Percentiles rank a stretch among this genome's conserved stretches.
Evolutionary conservation across 2,797 vertebrate species (phyloP).

Genomic region (Acipenser oxyrinchus): DNA sequence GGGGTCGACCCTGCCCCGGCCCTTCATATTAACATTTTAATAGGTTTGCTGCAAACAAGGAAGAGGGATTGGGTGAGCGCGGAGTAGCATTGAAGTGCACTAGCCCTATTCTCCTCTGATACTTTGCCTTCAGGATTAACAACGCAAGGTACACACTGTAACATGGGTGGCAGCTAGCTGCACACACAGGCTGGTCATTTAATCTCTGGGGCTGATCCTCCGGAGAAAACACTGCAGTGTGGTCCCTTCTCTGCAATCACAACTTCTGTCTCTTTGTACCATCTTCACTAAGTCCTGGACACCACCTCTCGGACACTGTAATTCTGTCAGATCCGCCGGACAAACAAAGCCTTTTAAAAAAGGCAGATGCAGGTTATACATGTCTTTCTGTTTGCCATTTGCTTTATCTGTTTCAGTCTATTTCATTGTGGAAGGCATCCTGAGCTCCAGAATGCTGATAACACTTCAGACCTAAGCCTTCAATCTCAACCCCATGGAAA

Average conservation of each 20-base stretch:
- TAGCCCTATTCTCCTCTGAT: conserved; percentile 29
- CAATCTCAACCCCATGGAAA: too few relatives aligned
- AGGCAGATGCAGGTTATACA: conserved; percentile 44
- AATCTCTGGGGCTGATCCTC: conserved; percentile 43
- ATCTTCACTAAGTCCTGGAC: conserved; percentile 42
- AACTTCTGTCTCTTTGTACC: conserved; percentile 51
- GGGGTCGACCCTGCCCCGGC: conserved; percentile 28
- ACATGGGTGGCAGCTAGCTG: conserved; percentile 20
- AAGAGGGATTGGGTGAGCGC: conserved; percentile 19
- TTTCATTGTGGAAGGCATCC: too few relatives aligned
- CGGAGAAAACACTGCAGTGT: conserved; percentile 22
- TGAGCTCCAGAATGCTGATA: too few relatives aligned
- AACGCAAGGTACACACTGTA: conserved; percentile 27
- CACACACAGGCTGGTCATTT: conserved; percentile 30
- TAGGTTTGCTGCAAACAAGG: conserved; percentile 15
- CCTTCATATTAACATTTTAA: conserved; percentile 27
- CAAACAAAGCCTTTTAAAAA: conserved; percentile 27
- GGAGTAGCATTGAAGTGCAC: conserved; percentile 8
- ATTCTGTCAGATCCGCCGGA: conserved; percentile 41
- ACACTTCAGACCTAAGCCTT: too few relatives aligned
- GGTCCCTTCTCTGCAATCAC: conserved; percentile 38
- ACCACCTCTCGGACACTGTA: conserved; percentile 51
- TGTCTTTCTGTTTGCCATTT: too few relatives aligned
- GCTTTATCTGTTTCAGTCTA: too few relatives aligned
- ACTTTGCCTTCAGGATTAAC: conserved; percentile 48